Conservation (phyloP, 2,113 vertebrate species). For the Otocyon megalotis region DNA sequence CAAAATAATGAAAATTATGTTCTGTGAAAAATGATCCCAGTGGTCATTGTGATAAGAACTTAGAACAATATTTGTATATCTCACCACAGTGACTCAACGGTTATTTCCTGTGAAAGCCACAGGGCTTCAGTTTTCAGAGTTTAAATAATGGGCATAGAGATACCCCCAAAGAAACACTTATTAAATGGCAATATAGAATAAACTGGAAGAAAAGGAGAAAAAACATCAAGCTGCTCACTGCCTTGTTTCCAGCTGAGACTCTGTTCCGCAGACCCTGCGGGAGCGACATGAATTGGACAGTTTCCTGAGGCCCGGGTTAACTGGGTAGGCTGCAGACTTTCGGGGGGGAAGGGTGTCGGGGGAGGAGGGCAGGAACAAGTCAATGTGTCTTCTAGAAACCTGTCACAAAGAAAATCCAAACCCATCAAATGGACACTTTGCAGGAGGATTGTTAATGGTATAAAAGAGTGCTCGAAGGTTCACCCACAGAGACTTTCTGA, state of each 20-base stretch:
- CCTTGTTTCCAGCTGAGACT: not conserved
- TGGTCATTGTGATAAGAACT: not conserved
- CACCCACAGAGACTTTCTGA: not conserved
- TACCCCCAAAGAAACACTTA: not conserved
- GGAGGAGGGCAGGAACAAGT: not conserved
- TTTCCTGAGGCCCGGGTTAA: not conserved
- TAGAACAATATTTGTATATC: not conserved
- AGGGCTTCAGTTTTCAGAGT: conserved; percentile 11
- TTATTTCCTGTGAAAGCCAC: conserved; percentile 32
- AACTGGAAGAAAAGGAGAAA: not conserved
- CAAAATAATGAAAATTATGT: conserved; percentile 19
- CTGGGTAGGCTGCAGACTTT: not conserved
- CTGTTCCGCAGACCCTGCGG: not conserved
- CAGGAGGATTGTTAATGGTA: not conserved
- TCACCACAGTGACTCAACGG: not conserved
- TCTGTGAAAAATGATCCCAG: not conserved
- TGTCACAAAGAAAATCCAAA: not conserved
- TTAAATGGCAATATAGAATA: conserved; percentile 33
- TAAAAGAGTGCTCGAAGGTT: not conserved
- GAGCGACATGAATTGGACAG: fast-evolving
- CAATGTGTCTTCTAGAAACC: conserved; percentile 15
- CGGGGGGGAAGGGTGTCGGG: too few species aligned
- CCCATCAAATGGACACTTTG: not conserved
- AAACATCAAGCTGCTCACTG: not conserved
- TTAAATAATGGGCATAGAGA: conserved; percentile 26